These are phyloP conservation scores for Tetrapedia diversipes DNA, from an alignment of 2,888 invertebrate genomes.

Conservation along the genomic window DNA sequence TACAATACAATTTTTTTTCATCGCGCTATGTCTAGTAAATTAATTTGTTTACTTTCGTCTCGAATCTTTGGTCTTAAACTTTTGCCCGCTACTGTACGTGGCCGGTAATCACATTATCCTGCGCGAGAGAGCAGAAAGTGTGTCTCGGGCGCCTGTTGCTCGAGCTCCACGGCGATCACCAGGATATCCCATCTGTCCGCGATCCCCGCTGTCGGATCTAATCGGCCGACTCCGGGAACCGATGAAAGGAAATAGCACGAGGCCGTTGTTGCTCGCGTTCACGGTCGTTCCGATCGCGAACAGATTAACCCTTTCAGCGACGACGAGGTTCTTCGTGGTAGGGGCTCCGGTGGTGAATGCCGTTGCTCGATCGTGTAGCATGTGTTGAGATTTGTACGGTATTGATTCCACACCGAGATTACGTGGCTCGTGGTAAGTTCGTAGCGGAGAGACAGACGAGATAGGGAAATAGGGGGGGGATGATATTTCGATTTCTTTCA, in stretches of 20 bases:
- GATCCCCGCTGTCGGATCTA: constrained; percentile 30
- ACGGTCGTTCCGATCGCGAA: constrained; percentile 9
- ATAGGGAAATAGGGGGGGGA: background rate
- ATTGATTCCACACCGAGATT: background rate
- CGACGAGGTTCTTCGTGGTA: too few relatives aligned
- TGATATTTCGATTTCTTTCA: too few relatives aligned
- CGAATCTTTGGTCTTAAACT: too few relatives aligned
- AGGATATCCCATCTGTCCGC: constrained; percentile 21
- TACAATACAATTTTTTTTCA: too few relatives aligned
- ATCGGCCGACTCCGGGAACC: constrained; percentile 22
- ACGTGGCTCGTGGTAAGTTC: background rate
- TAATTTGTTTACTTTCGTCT: too few relatives aligned
- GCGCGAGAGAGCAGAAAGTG: constrained; percentile 48
- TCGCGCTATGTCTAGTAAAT: too few relatives aligned
- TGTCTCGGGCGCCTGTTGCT: constrained; percentile 9
- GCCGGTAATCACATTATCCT: constrained; percentile 57
- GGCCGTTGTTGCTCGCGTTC: constrained; percentile 21
- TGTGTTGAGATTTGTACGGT: background rate
- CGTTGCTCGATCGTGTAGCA: too few relatives aligned
- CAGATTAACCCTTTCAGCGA: constrained; percentile 23
- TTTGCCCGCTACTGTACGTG: too few relatives aligned
- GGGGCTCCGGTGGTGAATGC: background rate
- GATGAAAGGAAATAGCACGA: constrained; percentile 34
- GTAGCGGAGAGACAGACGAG: background rate
- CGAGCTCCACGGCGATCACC: constrained; percentile 9